Evolutionary conservation across 2,888 invertebrate genomes (phyloP).

Genomic region (Zelleria hepariella): DNA sequence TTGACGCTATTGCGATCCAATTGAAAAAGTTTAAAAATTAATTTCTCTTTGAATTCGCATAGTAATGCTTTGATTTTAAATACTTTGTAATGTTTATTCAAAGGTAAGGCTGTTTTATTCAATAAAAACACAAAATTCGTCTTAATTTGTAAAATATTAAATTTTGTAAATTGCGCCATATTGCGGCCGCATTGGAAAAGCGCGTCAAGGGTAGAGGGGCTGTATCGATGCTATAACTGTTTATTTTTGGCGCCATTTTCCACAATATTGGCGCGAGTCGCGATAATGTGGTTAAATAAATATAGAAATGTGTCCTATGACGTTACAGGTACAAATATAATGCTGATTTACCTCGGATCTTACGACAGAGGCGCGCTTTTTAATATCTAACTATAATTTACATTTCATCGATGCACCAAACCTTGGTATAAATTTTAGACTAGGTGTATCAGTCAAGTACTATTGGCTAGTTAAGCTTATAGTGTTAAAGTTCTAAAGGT

Average conservation of each 20-base stretch:
- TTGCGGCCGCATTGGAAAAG: too few species aligned
- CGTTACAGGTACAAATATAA: neutral
- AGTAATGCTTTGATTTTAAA: too few species aligned
- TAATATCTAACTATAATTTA: neutral
- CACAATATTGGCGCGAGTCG: conserved; percentile 19
- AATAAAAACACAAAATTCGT: too few species aligned
- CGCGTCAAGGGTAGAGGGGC: too few species aligned
- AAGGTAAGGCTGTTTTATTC: too few species aligned
- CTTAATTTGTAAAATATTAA: too few species aligned
- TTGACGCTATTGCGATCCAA: too few species aligned
- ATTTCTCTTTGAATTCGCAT: too few species aligned
- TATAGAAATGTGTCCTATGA: neutral
- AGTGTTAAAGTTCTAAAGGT: conserved; percentile 73
- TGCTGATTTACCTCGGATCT: conserved; percentile 1
- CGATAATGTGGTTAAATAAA: conserved; percentile 8
- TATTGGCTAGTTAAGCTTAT: conserved; percentile 5
- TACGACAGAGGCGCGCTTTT: neutral
- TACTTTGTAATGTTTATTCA: too few species aligned
- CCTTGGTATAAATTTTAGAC: neutral
- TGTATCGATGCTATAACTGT: conserved; percentile 29
- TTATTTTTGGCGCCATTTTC: conserved; percentile 32
- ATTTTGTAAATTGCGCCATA: too few species aligned
- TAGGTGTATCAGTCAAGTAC: conserved; percentile 9
- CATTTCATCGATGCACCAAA: neutral
- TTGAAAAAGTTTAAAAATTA: too few species aligned